These are phyloP conservation scores for Rhopilema esculentum DNA, from an alignment of 30 jellyfish, hydroid and myxozoan genomes.

Conservation along the genomic window DNA sequence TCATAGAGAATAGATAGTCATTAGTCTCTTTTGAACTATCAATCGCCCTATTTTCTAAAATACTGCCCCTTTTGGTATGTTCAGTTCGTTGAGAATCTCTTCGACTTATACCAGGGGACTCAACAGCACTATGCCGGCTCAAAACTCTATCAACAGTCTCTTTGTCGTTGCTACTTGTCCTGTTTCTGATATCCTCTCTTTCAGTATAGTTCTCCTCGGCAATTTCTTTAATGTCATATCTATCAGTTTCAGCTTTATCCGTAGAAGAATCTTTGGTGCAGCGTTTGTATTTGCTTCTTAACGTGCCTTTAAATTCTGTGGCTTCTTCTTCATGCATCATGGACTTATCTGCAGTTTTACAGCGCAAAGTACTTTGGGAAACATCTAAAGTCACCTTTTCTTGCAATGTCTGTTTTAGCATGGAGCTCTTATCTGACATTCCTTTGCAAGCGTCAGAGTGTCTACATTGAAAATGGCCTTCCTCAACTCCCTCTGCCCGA, in stretches of 20 bases:
- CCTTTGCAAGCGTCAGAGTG: conserved; percentile 58
- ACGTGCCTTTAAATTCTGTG: too few species aligned
- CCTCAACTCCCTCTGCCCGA: background rate
- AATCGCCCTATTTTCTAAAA: background rate
- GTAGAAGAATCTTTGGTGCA: too few species aligned
- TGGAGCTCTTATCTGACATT: background rate
- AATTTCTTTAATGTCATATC: too few species aligned
- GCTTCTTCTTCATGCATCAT: too few species aligned
- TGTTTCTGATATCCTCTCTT: background rate
- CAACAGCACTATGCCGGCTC: background rate
- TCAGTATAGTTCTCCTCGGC: background rate
- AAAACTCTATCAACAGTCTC: background rate
- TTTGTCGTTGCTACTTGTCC: background rate
- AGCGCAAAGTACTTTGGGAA: too few species aligned
- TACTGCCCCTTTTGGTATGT: background rate
- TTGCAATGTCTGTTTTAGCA: background rate
- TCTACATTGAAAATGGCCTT: conserved; percentile 22
- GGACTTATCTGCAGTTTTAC: too few species aligned
- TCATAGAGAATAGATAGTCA: too few species aligned
- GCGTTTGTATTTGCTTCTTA: too few species aligned
- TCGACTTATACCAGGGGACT: background rate
- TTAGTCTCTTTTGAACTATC: background rate
- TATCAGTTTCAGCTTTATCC: too few species aligned
- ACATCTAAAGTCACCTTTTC: too few species aligned
- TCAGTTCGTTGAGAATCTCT: background rate